Base-by-base conservation (phyloP, 2,113 vertebrate genomes). In the Gorsachius goisagi region DNA sequence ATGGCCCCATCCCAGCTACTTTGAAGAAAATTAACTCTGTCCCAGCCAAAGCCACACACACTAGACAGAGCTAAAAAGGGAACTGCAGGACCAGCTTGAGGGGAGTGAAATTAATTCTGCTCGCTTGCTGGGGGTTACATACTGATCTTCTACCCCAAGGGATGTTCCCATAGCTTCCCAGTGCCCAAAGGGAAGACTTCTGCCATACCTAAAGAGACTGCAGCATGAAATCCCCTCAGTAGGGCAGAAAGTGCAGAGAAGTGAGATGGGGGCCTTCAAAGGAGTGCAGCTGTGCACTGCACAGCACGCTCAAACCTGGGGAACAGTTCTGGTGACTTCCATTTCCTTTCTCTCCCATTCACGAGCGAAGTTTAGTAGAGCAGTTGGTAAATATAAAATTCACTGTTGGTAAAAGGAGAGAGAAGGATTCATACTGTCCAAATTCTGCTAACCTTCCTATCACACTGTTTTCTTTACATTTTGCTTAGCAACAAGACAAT, bases 51-150 rank as follows among this genome's bases (percentile, higher is more conserved):
- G 41, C 41, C 41, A 44, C 41, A 44, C 41, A 44, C 39, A 9
- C 35, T 7, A 6, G 49, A 30, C 0, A 4, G 39, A 80, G 39
- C 83, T 66, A 37, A 10, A 68, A 33, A 27, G 20, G 33, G 59
- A 85, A 7, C 16, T 47, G 53, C 28, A 60, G 56, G 5, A 27
- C 15, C 1, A 1, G 28, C 45, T 52, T 37, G 4, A 5, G 52
- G 32, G 45, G 9, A 52, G 30, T 1, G 35, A 33, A 0, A 0
- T 8, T 16, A 15, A 18, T 35, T 24, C 26, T 2, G 0, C 22
- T 32, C 39, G 45, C 50, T 49, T 6, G 5, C 23, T 18, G 21
- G 18, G 41, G 20, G 5, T 9, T 53, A 41, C 1, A 0, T 17
- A 50, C 33, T 63, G 22, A 21, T 47, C 30, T 39, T 7, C 50